Conservation (phyloP, 2,888 invertebrate genomes). For the Melipona bicolor region DNA sequence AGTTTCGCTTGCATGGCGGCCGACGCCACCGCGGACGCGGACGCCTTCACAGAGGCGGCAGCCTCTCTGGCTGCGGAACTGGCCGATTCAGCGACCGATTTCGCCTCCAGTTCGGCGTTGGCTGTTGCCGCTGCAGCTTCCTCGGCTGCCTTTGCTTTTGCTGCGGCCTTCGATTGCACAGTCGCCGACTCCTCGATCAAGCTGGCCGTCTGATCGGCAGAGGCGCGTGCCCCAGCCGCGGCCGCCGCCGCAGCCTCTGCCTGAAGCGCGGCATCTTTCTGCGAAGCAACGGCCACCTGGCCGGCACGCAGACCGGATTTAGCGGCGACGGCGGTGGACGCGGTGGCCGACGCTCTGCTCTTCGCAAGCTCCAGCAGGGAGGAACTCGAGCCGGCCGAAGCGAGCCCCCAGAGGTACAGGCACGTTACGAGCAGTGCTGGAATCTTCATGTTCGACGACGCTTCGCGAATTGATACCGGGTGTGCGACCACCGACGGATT, state of each 20-base stretch:
- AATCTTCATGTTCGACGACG: slow-evolving; percentile 66
- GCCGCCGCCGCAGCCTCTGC: neutral
- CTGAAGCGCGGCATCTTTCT: slow-evolving; percentile 7
- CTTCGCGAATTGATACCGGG: slow-evolving; percentile 62
- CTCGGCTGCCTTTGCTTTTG: slow-evolving; percentile 5
- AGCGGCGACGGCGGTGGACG: slow-evolving; percentile 19
- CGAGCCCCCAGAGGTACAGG: slow-evolving; percentile 55
- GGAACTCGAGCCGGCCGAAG: slow-evolving; percentile 17
- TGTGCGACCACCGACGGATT: slow-evolving; percentile 17
- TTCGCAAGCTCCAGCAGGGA: neutral
- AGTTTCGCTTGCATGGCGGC: slow-evolving; percentile 8
- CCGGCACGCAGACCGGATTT: slow-evolving; percentile 21
- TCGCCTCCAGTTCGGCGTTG: neutral
- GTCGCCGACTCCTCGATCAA: neutral
- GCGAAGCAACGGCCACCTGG: slow-evolving; percentile 2
- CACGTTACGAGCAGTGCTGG: slow-evolving; percentile 54
- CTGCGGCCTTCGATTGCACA: slow-evolving; percentile 13
- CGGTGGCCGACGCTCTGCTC: slow-evolving; percentile 6
- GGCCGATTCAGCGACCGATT: neutral
- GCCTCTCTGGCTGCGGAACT: neutral
- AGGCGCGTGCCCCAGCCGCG: neutral
- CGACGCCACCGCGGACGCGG: slow-evolving; percentile 8
- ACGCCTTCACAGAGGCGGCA: neutral
- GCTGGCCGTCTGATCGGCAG: neutral
- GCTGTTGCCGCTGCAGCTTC: neutral